Evolutionary conservation across 2,888 invertebrate genomes (phyloP), one percentile per base, ranked within the genome.

Genomic region (Lymantria monacha): DNA sequence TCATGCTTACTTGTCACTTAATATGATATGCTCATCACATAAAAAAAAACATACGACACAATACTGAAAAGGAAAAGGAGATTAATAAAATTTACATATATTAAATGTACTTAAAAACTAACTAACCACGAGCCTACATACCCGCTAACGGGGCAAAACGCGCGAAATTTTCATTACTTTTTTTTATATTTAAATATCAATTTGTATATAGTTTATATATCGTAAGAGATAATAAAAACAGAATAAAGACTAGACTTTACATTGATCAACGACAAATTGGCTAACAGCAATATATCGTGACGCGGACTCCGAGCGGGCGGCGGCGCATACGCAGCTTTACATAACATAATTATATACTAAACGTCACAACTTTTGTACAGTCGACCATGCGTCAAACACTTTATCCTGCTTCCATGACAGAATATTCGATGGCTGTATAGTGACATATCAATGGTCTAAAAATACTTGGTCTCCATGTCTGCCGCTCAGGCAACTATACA

Each of bases 231-330:
- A 85, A 87, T 84, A 81, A 81, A 69, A 90, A 90, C 88, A 89
- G 87, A 74, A 88, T 91, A 90, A 88, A 90, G 92, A 92, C 92
- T 92, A 92, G 92, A 92, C 90, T 87, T 88, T 91, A 91, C 91
- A 92, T 90, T 89, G 90, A 90, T 85, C 83, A 91, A 88, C 87
- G 87, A 87, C 82, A 83, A 85, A 74, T 81, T 81, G 79, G 83
- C 86, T 81, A 87, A 87, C 84, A 84, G 85, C 86, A 83, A 85
- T 79, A 76, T 79, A 80, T 78, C 82, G 85, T 82, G 71, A 72
- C 67, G 63, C 76, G 74, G 22, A 61, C 79, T 62, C 70, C 66
- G 66, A 61, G 79, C 74, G 74, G 76, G 66, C 74, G 68, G 55
- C 60, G 56, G 51, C 59, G 44, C 53, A 46, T 7, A n/a, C n/a